Evolutionary conservation across 2,888 invertebrate genomes (phyloP), one percentile per base, ranked within the genome.

Genomic region (Alsophila aescularia): DNA sequence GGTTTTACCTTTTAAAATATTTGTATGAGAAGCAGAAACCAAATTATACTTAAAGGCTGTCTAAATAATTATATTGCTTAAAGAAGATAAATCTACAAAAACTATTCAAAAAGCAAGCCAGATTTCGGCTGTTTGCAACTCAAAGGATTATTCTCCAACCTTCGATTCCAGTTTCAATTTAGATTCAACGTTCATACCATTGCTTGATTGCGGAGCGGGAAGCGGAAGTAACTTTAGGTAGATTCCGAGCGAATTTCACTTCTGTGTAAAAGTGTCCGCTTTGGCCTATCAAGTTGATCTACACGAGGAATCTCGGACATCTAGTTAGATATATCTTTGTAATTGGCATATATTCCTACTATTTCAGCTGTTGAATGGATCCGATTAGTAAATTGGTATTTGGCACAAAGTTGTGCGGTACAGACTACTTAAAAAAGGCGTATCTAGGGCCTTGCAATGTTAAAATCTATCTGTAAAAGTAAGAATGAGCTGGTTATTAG

Each of bases 241-340:
- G 24, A 13, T 16, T 18, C 24, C 41, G 29, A 14, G 24, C 29
- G 37, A 7, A 53, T 42, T 48, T 43, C 43, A 48, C 27, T 27
- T 43, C 40, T 49, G 44, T 47, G 45, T 39, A 44, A 44, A 54
- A 49, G 34, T 54, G 49, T 48, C 29, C 39, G 54, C 49, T 54
- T 49, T 54, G 44, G 40, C 44, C 49, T 54, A 54, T 54, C 54
- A 54, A 54, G 40, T 50, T 14, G 54, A 54, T 49, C 44, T 44
- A 44, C 49, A 49, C 44, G 14, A 2, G 24, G 49, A 44, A 43
- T 40, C 36, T 43, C 40, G 54, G 37, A 48, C 35, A 52, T 42
- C 45, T 47, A n/a, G 47, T 52, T 47, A 41, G 29, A 2, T 9
- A 2, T 27, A n/a, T n/a, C n/a, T 29, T 29, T 29, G 29, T 29